phyloP scores from a whole-genome alignment of 2,113 vertebrate species.

The Caretta caretta region DNA sequence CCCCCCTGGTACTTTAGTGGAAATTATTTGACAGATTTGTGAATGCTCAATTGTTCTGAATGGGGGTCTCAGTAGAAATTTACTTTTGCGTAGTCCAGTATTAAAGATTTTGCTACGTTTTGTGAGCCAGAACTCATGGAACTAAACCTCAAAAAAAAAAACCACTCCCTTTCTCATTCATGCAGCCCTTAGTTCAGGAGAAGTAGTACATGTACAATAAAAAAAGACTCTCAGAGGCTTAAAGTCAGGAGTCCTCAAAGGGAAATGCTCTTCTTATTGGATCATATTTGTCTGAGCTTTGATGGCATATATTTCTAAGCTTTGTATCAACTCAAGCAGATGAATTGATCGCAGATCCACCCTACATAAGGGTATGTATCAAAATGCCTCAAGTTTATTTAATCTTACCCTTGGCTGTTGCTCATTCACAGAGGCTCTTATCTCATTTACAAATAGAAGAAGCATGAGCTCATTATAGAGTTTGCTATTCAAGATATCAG shows the following conservation, averaged over 20 bases:
- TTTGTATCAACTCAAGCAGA: neutral
- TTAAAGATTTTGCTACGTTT: neutral
- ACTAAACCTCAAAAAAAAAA: neutral
- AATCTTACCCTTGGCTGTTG: conserved; percentile 41
- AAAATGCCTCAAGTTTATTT: neutral
- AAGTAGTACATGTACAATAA: neutral
- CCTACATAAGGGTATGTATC: too few relatives aligned
- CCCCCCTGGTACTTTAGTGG: neutral
- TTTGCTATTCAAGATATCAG: neutral
- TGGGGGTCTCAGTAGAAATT: accelerated
- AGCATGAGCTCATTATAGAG: conserved; percentile 36
- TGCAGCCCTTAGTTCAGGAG: neutral
- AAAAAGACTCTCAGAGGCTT: neutral
- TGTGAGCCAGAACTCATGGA: neutral
- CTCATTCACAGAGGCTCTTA: conserved; percentile 33
- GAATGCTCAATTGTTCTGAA: neutral
- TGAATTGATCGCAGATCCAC: neutral
- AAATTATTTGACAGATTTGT: neutral
- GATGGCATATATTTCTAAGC: neutral
- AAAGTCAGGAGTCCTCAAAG: neutral
- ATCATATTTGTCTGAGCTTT: neutral
- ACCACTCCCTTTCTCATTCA: neutral
- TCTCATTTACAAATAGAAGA: conserved; percentile 45
- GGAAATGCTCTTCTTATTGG: neutral
- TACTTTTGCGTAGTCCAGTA: neutral